Conservation (phyloP, 2,888 invertebrate species). For the Kuschelorhynchus macadamiae region DNA sequence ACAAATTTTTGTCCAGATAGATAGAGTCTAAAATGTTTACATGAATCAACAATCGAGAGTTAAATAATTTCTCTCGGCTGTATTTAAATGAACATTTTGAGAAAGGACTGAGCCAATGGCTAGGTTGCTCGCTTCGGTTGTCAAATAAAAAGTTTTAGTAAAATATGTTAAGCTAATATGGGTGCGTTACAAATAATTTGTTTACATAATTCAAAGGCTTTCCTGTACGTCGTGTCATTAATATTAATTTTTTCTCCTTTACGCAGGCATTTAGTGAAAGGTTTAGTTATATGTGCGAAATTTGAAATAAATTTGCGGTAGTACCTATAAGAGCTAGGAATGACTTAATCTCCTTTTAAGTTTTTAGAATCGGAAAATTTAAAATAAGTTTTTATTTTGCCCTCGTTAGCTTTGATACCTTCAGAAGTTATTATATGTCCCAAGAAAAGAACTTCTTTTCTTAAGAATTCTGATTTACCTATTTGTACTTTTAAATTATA, state of each 20-base stretch:
- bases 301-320: no score
- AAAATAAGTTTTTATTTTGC: conserved; percentile 5
- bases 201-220: background rate
- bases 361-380: conserved; percentile 26
- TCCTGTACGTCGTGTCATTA: background rate
- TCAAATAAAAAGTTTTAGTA: no score
- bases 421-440: conserved; percentile 35
- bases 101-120: background rate
- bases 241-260: background rate
- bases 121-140: no score
- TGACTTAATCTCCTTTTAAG: conserved; percentile 25
- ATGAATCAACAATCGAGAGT: no score
- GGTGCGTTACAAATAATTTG: no score
- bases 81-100: background rate
- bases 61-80: background rate
- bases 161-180: no score
- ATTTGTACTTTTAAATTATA: no score
- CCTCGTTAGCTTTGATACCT: conserved; percentile 27
- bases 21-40: background rate
- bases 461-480: background rate
- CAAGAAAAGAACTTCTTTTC: conserved; percentile 29
- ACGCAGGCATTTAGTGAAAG: background rate
- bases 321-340: conserved; percentile 19
- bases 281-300: no score
- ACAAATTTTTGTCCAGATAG: conserved; percentile 4